These are phyloP conservation scores for Tenrec ecaudatus DNA, from an alignment of 2,113 vertebrate genomes.

Conservation along the genomic window DNA sequence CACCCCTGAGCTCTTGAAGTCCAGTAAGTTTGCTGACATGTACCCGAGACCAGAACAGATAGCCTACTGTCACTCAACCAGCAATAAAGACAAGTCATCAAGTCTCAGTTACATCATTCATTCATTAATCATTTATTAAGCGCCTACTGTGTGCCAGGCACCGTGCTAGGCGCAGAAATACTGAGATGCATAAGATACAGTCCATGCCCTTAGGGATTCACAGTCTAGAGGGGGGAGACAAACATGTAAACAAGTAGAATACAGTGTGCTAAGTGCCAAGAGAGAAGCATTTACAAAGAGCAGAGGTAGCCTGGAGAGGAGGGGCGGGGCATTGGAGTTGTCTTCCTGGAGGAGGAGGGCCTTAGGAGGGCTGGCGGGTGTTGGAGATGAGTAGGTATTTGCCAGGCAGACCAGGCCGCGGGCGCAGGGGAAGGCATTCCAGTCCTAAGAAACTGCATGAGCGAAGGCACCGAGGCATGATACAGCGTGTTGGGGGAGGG, in stretches of 20 bases:
- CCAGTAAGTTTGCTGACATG: not conserved
- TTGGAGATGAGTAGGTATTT: constrained; percentile 53
- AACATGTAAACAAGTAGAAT: constrained; percentile 80
- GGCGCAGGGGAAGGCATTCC: constrained; percentile 71
- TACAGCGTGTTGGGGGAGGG: not conserved
- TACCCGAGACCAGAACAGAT: not conserved
- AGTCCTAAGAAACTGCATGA: constrained; percentile 59
- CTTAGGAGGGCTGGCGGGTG: not conserved
- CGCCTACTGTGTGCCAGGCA: constrained; percentile 80
- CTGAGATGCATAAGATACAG: constrained; percentile 81
- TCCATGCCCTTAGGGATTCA: constrained; percentile 83
- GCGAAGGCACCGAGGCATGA: constrained; percentile 79
- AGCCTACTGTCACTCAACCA: not conserved
- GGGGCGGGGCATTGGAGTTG: not conserved
- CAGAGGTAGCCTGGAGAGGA: constrained; percentile 70
- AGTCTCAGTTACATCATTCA: constrained; percentile 72
- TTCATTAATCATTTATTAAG: constrained; percentile 81
- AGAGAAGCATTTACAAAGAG: constrained; percentile 77
- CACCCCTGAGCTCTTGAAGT: not conserved
- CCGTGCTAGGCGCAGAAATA: constrained; percentile 80
- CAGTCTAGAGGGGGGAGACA: constrained; percentile 78
- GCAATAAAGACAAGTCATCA: constrained; percentile 4
- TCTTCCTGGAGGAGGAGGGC: constrained; percentile 53
- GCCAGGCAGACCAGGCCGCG: constrained; percentile 71
- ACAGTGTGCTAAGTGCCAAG: constrained; percentile 57